Conservation (phyloP, 2,797 vertebrate species). For the Aphelocoma californica region DNA sequence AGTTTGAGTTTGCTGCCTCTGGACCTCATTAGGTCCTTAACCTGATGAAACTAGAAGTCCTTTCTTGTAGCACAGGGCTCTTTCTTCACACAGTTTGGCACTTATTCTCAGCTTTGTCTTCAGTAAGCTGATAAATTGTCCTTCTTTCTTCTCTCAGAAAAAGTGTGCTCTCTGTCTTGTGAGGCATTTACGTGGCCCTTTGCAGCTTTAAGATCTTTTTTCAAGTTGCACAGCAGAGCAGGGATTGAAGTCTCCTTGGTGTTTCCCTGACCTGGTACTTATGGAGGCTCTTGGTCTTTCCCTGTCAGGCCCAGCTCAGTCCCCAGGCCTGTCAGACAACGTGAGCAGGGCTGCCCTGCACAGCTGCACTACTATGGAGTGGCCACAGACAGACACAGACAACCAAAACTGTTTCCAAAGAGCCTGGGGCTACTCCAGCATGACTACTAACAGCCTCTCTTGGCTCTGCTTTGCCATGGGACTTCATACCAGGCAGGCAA, state of each 20-base stretch:
- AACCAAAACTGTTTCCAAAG: neutral
- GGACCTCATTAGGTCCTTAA: neutral
- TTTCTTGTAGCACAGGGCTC: neutral
- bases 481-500: neutral
- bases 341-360: rapidly evolving
- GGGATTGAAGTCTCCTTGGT: rapidly evolving
- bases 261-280: neutral
- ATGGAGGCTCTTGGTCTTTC: neutral
- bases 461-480: neutral
- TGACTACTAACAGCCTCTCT: neutral
- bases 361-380: neutral
- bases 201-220: neutral
- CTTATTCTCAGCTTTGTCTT: neutral
- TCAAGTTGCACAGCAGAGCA: neutral
- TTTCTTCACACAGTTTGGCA: neutral
- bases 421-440: neutral
- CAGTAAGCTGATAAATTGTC: neutral
- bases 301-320: rapidly evolving
- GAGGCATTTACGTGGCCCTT: neutral
- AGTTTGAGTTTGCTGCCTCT: neutral
- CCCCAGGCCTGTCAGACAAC: neutral
- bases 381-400: rapidly evolving
- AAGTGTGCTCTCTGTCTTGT: neutral
- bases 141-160: neutral
- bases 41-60: neutral